phyloP scores from a whole-genome alignment of 2,113 vertebrate genomes.

The Seriola aureovittata region DNA sequence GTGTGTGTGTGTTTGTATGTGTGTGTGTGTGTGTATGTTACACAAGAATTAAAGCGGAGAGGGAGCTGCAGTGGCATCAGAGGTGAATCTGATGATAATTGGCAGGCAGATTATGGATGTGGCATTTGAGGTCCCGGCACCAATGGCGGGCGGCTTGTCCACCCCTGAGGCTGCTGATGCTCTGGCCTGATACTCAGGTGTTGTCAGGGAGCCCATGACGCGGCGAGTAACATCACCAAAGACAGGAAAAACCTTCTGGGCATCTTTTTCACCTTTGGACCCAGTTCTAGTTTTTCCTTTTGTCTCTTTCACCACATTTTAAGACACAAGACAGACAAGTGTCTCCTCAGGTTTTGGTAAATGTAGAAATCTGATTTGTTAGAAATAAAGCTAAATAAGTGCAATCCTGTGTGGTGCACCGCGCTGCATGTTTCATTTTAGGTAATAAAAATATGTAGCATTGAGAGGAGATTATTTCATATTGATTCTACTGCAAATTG shows the following conservation, averaged over 20 bases:
- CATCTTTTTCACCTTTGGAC: constrained; percentile 24
- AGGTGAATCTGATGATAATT: constrained; percentile 76
- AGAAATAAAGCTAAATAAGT: neutral
- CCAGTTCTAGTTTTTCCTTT: neutral
- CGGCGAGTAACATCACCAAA: constrained; percentile 45
- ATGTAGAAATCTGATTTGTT: neutral
- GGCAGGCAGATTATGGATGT: constrained; percentile 79
- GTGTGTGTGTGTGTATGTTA: neutral
- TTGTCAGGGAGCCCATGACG: constrained; percentile 41
- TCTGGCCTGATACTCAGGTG: constrained; percentile 13
- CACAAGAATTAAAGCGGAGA: neutral
- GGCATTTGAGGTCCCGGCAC: constrained; percentile 70
- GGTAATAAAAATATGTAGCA: too few species aligned
- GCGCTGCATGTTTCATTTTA: too few species aligned
- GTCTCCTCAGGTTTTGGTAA: neutral
- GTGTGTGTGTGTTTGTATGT: too few species aligned
- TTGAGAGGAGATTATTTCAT: too few species aligned
- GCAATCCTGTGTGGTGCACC: neutral
- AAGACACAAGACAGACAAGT: neutral
- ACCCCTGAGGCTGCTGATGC: constrained; percentile 31
- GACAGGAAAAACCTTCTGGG: neutral
- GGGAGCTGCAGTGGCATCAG: constrained; percentile 1
- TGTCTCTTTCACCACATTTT: neutral
- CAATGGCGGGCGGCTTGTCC: constrained; percentile 27
- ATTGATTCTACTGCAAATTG: too few species aligned